These are phyloP conservation scores for Eulemur macaco DNA, from an alignment of 2,113 vertebrate species.

Conservation along the genomic window DNA sequence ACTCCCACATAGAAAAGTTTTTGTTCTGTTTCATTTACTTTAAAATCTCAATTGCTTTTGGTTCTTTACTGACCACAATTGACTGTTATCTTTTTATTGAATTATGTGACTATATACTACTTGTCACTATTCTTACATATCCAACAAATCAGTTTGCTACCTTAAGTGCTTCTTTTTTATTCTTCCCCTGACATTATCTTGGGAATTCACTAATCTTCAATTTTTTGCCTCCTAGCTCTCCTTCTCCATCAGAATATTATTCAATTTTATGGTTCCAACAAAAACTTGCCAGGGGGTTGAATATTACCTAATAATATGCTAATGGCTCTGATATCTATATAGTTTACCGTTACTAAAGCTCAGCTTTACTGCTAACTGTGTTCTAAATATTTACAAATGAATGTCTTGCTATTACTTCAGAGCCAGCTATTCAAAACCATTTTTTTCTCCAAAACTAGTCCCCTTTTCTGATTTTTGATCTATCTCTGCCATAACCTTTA, in stretches of 20 bases:
- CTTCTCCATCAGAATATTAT: not conserved
- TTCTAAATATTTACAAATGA: constrained; percentile 19
- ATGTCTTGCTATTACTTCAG: constrained; percentile 19
- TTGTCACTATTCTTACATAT: not conserved
- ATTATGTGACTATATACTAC: not conserved
- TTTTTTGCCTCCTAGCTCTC: not conserved
- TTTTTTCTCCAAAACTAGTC: not conserved
- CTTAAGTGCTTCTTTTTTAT: not conserved
- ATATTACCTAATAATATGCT: not conserved
- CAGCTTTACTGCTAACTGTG: not conserved
- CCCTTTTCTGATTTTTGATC: not conserved
- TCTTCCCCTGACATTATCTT: not conserved
- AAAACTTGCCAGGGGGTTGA: not conserved
- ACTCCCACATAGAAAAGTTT: not conserved
- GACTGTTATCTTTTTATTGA: not conserved
- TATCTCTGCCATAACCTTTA: not conserved
- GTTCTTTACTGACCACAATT: not conserved
- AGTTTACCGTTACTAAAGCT: not conserved
- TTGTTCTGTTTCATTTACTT: constrained; percentile 14
- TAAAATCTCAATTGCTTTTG: constrained; percentile 37
- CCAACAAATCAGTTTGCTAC: not conserved
- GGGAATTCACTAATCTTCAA: not conserved
- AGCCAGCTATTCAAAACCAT: not conserved
- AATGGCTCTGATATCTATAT: not conserved
- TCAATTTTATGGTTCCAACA: not conserved